Conservation (phyloP, 35 echinoderm and acorn worm species). For the Holothuria glaberrima region DNA sequence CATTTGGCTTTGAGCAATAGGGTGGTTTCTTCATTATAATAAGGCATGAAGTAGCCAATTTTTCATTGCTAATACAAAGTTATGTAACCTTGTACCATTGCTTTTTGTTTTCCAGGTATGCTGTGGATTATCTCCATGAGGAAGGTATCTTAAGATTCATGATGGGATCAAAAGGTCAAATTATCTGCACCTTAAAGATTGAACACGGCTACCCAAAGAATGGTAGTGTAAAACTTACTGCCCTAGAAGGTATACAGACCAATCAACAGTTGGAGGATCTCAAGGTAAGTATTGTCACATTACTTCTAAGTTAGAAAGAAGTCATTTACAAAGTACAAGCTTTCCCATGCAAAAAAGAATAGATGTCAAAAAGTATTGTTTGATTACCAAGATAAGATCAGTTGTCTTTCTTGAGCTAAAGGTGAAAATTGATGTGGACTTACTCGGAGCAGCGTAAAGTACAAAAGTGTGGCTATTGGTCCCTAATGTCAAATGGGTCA, state of each 20-base stretch:
- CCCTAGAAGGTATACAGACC: conserved; percentile 52
- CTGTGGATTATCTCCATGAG: conserved; percentile 72
- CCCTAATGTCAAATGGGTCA: no score
- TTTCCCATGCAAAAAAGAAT: no score
- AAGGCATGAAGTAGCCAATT: background rate
- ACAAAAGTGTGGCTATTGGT: no score
- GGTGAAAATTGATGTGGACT: no score
- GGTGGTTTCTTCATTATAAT: no score
- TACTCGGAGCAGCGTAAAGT: no score
- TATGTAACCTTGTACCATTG: background rate
- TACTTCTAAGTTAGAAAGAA: no score
- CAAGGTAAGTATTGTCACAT: conserved; percentile 55
- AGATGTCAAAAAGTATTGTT: no score
- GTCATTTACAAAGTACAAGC: no score
- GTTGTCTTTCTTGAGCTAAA: no score
- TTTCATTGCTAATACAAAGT: background rate
- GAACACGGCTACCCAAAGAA: conserved; percentile 51
- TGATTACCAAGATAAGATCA: no score
- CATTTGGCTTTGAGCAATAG: no score
- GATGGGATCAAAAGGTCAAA: conserved; percentile 70
- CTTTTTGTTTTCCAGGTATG: conserved; percentile 52
- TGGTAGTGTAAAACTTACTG: conserved; percentile 54
- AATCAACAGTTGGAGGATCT: conserved; percentile 27
- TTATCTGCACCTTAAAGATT: conserved; percentile 70
- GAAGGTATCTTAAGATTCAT: conserved; percentile 56